Base-by-base conservation (phyloP, 2,113 vertebrate genomes). In the Picathartes gymnocephalus region DNA sequence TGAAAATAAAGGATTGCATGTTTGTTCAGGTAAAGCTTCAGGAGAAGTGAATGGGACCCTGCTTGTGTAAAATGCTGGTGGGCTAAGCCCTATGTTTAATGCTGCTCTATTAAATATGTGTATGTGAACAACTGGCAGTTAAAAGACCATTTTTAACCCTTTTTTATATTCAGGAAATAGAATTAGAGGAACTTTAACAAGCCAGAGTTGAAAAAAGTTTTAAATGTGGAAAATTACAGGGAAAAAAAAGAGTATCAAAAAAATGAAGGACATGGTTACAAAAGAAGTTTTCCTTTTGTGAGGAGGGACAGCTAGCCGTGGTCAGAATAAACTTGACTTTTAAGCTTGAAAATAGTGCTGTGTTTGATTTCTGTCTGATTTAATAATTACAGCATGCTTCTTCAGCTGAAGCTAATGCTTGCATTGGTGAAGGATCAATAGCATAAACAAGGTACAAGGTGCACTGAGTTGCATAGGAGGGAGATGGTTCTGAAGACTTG, bases 151-250 rank as follows among this genome's bases (percentile, higher is more conserved):
- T 91, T 92, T 74, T 81, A 81, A 35, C 40, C 48, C 68, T 72
- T 84, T 93, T 92, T 82, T 42, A 22, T 73, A 83, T 81, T 93
- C 56, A 92, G 71, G 91, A 83, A 90, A 80, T 50, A 92, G 90
- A 86, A 91, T 78, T 60, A 81, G 24, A 58, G 45, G 82, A 90
- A 68, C 64, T 79, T 13, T 5, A 60, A 66, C 64, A 76, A 83
- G 13, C 7, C 21, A 21, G 42, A 68, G 56, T 10, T 62, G 40
- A 18, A 68, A 70, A 27, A 81, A 68, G 24, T 60, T 86, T 80
- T 88, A 70, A 62, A 42, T 18, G 13, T 88, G 56, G 15, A 86
- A 88, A 92, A 77, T 58, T 48, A 35, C 5, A 31, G 71, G 65
- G n/a, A n/a, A 81, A 87, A 90, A 95, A 88, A 20, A 79, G 14